phyloP scores from a whole-genome alignment of 2,888 invertebrate species.

The Stratiomys singularior region DNA sequence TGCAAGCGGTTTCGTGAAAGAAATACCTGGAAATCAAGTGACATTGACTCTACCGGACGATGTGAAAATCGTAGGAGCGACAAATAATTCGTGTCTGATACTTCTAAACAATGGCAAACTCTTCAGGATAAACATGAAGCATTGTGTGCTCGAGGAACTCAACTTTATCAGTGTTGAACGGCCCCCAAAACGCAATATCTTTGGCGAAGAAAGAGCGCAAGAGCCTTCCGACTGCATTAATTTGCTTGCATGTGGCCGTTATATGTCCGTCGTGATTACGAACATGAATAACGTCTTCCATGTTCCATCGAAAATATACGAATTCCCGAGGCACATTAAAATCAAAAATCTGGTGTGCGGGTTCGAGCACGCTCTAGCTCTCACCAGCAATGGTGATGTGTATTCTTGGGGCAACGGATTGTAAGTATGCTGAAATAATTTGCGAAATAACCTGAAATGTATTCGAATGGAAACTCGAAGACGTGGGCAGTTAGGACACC shows the following conservation, averaged over 20 bases:
- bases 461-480: too few relatives aligned
- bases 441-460: constrained; percentile 14
- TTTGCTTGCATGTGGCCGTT: constrained; percentile 66
- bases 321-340: constrained; percentile 67
- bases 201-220: constrained; percentile 53
- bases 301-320: constrained; percentile 71
- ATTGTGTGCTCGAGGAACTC: constrained; percentile 39
- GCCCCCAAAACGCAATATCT: constrained; percentile 57
- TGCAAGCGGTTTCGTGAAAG: constrained; percentile 57
- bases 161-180: constrained; percentile 46
- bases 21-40: constrained; percentile 50
- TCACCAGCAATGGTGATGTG: constrained; percentile 77
- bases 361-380: constrained; percentile 80
- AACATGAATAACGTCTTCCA: constrained; percentile 70
- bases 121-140: constrained; percentile 55
- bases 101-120: constrained; percentile 59
- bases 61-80: constrained; percentile 57
- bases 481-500: constrained; percentile 88
- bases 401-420: constrained; percentile 86
- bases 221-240: constrained; percentile 58
- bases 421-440: constrained; percentile 66
- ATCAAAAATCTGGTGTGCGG: constrained; percentile 78
- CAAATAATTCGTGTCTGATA: constrained; percentile 59
- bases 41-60: constrained; percentile 53
- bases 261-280: constrained; percentile 66